Conservation (phyloP, 2,113 vertebrate genomes). For the Varanus komodoensis region DNA sequence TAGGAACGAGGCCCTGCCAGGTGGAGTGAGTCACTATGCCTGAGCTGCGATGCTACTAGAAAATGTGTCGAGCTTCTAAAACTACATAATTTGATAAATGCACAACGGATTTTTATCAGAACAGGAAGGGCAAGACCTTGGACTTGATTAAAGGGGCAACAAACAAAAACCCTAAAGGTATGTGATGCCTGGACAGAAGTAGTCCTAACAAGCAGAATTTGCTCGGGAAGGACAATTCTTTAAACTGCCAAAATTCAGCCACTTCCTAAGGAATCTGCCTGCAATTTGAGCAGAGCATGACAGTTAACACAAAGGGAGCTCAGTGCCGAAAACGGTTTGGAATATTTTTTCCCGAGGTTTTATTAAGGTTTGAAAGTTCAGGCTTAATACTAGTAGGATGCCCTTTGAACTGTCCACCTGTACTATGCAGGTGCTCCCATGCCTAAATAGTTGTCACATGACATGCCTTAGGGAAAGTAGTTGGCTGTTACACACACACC, state of each 20-base stretch:
- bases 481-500: background rate
- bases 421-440: background rate
- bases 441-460: background rate
- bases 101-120: background rate
- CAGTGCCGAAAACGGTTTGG: background rate
- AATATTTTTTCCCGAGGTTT: background rate
- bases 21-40: background rate
- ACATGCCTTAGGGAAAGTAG: background rate
- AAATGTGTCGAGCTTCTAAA: background rate
- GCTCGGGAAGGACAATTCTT: background rate
- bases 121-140: background rate
- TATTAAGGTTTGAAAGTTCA: background rate
- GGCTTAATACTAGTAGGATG: background rate
- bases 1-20: background rate
- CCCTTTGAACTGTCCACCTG: background rate
- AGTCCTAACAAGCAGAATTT: background rate
- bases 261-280: background rate
- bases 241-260: background rate
- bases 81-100: background rate
- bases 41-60: background rate
- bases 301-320: background rate
- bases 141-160: background rate
- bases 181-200: background rate
- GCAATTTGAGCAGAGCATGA: background rate
- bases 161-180: background rate